phyloP scores from a whole-genome alignment of 2,113 vertebrate genomes.

The Lepus timidus region DNA sequence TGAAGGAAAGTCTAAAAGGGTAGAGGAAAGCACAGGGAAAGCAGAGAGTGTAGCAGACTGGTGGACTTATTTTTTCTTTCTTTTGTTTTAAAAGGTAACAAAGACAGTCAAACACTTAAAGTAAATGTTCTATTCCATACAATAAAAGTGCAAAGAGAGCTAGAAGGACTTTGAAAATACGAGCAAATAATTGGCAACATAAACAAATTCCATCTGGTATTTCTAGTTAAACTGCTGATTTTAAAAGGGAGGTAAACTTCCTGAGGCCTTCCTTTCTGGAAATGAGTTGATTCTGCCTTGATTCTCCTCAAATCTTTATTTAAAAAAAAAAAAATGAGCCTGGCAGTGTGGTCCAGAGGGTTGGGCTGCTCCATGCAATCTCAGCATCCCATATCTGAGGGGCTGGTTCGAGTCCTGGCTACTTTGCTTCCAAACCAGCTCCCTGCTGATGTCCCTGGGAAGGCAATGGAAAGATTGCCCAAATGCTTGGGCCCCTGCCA shows the following conservation, averaged over 20 bases:
- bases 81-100: background rate
- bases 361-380: too few species aligned
- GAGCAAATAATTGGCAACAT: conserved; percentile 47
- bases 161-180: conserved; percentile 19
- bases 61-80: background rate
- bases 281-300: background rate
- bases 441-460: too few species aligned
- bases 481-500: too few species aligned
- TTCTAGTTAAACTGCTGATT: background rate
- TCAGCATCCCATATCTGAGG: too few species aligned
- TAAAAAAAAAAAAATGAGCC: too few species aligned
- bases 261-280: background rate
- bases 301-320: background rate
- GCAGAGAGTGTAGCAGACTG: background rate
- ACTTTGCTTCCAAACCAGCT: too few species aligned
- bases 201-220: background rate
- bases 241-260: background rate
- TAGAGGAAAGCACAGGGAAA: background rate
- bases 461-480: too few species aligned
- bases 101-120: conserved; percentile 4
- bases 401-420: too few species aligned
- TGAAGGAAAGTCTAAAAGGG: conserved; percentile 29
- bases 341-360: too few species aligned
- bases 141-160: background rate
- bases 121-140: conserved; percentile 16